A percentile compares a stretch with the other conserved stretches of the same genome.
phyloP scores from a whole-genome alignment of 2,113 vertebrate species.

The Phodopus roborovskii region DNA sequence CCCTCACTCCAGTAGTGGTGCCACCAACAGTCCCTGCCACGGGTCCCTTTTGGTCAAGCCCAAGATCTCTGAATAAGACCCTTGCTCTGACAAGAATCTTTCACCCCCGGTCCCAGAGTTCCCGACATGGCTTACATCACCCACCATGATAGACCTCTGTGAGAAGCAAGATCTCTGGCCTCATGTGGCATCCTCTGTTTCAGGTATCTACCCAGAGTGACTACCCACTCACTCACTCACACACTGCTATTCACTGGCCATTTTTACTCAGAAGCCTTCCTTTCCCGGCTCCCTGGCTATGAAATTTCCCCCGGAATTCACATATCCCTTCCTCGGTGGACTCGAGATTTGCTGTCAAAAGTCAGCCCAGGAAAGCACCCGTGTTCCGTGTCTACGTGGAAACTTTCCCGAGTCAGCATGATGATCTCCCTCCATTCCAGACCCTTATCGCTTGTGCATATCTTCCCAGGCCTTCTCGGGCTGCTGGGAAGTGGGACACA shows the following conservation, averaged over 20 bases:
- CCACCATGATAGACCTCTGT: neutral
- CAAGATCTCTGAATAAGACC: neutral
- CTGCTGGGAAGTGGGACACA: rapidly evolving
- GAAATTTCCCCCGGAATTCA: neutral
- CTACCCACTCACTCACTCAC: neutral
- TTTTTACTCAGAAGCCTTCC: neutral
- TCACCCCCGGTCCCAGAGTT: neutral
- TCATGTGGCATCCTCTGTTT: too few species aligned
- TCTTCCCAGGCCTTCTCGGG: neutral
- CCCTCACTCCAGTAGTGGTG: neutral
- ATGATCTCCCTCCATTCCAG: neutral
- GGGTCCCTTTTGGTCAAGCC: neutral
- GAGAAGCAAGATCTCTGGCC: neutral
- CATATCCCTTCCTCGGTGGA: neutral
- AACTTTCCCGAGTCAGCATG: neutral
- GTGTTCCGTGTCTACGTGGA: neutral
- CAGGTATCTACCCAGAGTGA: neutral
- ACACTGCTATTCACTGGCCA: neutral
- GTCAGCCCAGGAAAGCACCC: neutral
- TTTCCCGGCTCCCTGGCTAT: neutral
- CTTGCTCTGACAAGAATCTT: neutral
- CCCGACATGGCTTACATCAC: neutral
- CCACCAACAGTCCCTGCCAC: neutral
- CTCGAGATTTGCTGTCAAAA: too few species aligned
- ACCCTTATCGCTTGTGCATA: neutral